Percentiles rank a stretch among this genome's conserved stretches.
Evolutionary conservation across 2,797 vertebrate genomes (phyloP).

Genomic region (Anguilla pacifica): DNA sequence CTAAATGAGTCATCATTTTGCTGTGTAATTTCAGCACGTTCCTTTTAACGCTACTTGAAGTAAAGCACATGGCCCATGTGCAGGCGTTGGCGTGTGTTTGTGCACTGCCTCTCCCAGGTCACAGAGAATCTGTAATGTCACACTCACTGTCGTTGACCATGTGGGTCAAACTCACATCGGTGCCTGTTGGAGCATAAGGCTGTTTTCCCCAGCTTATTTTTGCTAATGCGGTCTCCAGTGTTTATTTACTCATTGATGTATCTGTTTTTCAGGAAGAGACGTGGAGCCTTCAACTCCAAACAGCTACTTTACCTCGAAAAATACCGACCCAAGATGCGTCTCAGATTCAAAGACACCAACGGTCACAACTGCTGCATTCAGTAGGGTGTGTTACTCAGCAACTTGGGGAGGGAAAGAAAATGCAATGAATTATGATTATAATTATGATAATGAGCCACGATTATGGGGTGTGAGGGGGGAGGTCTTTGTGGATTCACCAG

Average conservation of each 20-base stretch:
- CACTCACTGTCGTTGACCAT: background rate
- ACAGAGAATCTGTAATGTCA: too few relatives aligned
- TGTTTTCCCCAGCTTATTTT: background rate
- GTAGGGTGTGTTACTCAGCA: slow-evolving; percentile 74
- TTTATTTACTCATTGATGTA: background rate
- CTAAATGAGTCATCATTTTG: background rate
- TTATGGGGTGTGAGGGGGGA: slow-evolving; percentile 66
- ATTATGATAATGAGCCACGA: slow-evolving; percentile 70
- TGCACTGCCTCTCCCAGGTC: too few relatives aligned
- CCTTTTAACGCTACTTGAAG: background rate
- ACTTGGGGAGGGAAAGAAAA: slow-evolving; percentile 69
- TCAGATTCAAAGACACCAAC: slow-evolving; percentile 94
- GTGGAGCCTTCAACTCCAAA: slow-evolving; percentile 99
- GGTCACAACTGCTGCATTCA: slow-evolving; percentile 94
- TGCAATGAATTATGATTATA: slow-evolving; percentile 78
- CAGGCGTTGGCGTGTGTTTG: background rate
- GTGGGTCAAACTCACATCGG: background rate
- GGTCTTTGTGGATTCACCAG: slow-evolving; percentile 75
- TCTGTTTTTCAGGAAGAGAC: slow-evolving; percentile 84
- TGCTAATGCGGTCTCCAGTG: background rate
- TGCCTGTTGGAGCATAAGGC: background rate
- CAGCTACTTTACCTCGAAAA: slow-evolving; percentile 99
- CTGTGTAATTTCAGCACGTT: background rate
- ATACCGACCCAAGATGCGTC: slow-evolving; percentile 97
- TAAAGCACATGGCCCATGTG: background rate